A percentile compares a stretch with the other conserved stretches of the same genome.
Conservation (phyloP, 2,797 vertebrate genomes). For the Ataeniobius toweri region DNA sequence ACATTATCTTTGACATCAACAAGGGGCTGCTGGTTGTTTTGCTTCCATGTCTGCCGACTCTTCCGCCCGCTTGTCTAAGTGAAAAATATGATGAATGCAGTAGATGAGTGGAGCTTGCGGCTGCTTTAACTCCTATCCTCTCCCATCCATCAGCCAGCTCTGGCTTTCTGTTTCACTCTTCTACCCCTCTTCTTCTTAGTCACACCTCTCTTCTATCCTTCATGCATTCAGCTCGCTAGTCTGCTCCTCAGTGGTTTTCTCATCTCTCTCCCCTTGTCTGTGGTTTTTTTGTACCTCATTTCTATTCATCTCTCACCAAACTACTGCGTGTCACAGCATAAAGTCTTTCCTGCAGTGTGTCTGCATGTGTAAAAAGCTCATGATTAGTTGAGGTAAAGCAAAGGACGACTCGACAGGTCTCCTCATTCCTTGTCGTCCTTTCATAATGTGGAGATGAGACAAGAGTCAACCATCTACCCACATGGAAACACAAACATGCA, state of each 20-base stretch:
- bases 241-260: slow-evolving; percentile 35
- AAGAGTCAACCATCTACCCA: slow-evolving; percentile 32
- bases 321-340: slow-evolving; percentile 38
- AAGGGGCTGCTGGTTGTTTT: slow-evolving; percentile 58
- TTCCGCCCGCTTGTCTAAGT: slow-evolving; percentile 53
- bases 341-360: slow-evolving; percentile 31
- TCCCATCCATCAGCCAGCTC: slow-evolving; percentile 65
- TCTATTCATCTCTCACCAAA: slow-evolving; percentile 48
- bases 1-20: slow-evolving; percentile 54
- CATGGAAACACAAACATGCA: slow-evolving; percentile 23
- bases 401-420: slow-evolving; percentile 51
- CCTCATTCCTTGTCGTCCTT: slow-evolving; percentile 60
- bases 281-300: slow-evolving; percentile 48
- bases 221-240: slow-evolving; percentile 47
- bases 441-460: slow-evolving; percentile 60
- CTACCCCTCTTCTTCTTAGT: slow-evolving; percentile 52
- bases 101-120: slow-evolving; percentile 56
- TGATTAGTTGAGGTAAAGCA: slow-evolving; percentile 52
- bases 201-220: slow-evolving; percentile 57
- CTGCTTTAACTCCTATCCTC: slow-evolving; percentile 64
- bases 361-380: slow-evolving; percentile 11
- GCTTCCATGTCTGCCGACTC: slow-evolving; percentile 47
- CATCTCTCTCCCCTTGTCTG: slow-evolving; percentile 15
- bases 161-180: slow-evolving; percentile 62
- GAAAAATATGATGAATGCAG: slow-evolving; percentile 68